Conservation (phyloP, 2,113 vertebrate species). For the Lampris incognitus region DNA sequence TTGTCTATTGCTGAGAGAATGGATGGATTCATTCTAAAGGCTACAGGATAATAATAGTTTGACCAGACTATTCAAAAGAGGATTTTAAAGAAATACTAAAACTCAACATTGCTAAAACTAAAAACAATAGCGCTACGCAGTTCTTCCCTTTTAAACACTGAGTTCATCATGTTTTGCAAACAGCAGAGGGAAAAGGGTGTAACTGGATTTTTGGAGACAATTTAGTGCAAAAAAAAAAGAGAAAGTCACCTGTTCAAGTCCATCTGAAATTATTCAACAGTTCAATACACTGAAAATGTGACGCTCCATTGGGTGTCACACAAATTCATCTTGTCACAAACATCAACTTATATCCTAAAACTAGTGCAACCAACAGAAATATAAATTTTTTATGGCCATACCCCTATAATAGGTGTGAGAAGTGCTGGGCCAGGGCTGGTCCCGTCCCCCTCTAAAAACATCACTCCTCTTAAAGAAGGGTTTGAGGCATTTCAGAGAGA, state of each 20-base stretch:
- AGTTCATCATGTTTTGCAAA: too few species aligned
- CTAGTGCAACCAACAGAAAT: conserved; percentile 38
- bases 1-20: not conserved
- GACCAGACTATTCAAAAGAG: too few species aligned
- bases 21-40: not conserved
- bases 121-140: too few species aligned
- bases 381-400: not conserved
- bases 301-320: not conserved
- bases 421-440: not conserved
- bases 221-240: not conserved
- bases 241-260: not conserved
- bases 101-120: too few species aligned
- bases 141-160: too few species aligned
- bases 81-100: too few species aligned
- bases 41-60: too few species aligned
- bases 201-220: not conserved
- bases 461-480: too few species aligned
- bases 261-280: not conserved
- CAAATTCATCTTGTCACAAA: not conserved
- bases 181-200: not conserved
- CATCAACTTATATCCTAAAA: not conserved
- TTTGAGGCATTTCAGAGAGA: too few species aligned
- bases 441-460: too few species aligned
- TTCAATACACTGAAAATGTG: not conserved
- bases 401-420: conserved; percentile 8